These are phyloP conservation scores for Mimachlamys varia DNA, from an alignment of 2,888 invertebrate genomes.

Conservation along the genomic window DNA sequence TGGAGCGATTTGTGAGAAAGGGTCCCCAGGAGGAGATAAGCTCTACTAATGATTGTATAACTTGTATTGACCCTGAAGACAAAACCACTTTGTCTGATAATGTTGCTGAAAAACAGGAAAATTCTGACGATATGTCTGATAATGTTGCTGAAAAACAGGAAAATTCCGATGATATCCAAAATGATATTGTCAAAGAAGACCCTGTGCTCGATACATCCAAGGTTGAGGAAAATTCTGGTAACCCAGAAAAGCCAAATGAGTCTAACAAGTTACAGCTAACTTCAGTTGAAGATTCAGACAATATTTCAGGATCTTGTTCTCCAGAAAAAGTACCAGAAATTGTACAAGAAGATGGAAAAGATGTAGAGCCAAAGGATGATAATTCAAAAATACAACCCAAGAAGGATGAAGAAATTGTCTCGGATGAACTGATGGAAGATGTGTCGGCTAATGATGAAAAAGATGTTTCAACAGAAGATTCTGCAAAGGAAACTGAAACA, in stretches of 20 bases:
- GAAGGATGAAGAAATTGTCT: neutral
- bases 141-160: too few relatives aligned
- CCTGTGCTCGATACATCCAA: too few relatives aligned
- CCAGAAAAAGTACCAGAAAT: neutral
- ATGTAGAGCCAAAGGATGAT: neutral
- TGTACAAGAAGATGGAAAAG: neutral
- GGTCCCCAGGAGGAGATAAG: conserved; percentile 67
- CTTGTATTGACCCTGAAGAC: conserved; percentile 63
- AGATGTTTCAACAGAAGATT: conserved; percentile 5
- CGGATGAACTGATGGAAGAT: neutral
- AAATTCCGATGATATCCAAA: neutral
- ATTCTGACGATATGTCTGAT: neutral
- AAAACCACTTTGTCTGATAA: conserved; percentile 8
- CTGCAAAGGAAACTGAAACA: conserved; percentile 40
- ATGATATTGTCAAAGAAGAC: neutral
- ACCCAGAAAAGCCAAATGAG: neutral
- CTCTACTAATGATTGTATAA: conserved; percentile 66
- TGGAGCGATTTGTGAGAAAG: conserved; percentile 65
- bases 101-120: neutral
- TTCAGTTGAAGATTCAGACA: neutral
- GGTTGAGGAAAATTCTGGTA: neutral
- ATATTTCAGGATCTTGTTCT: neutral
- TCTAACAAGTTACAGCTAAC: neutral
- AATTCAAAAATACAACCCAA: neutral
- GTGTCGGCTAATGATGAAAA: neutral